Base-by-base conservation (phyloP, 2,113 vertebrate species). In the Phrynocephalus versicolor region DNA sequence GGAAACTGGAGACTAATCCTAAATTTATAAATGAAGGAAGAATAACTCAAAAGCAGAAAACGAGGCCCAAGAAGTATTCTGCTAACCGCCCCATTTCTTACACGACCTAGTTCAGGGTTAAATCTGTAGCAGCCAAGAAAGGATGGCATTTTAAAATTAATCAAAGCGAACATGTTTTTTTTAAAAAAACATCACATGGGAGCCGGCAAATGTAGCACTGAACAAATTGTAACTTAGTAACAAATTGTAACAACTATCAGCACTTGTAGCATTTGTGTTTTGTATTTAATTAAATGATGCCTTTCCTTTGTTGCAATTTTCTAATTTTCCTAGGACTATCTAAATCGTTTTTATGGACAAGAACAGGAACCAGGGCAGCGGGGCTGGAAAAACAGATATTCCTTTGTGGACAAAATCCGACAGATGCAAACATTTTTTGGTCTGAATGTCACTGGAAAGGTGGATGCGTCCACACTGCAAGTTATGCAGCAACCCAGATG, bases 401-500 rank as follows among this genome's bases (percentile, higher is more conserved):
- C 88, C 0, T 51, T 82, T 30, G 57, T 65, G 2, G 88, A 91
- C 83, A 96, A 94, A 83, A 88, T 97, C 72, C 86, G 77, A 62
- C 94, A 96, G 94, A 97, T 97, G 97, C 97, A 97, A 89, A 88
- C 90, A 0, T 97, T 96, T 91, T 97, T 96, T 88, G 91, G 94
- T 27, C 90, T 97, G 85, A 90, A 93, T 70, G 94, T 96, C 73
- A 96, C 95, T 3, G 96, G 96, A 60, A 95, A 90, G 65, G 76
- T 94, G 60, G 94, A 97, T 51, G 65, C 91, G 0, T 87, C 92
- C 18, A 97, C 96, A 0, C 33, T 97, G n/a, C 85, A 95, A 89
- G 67, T 94, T 0, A 96, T 97, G 96, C 95, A 93, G 80, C 92
- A 91, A 51, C 94, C 95, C 7, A 93, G 96, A 4, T 97, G 97